Evolutionary conservation across 2,797 vertebrate species (phyloP).

Genomic region (Lacerta bilineata): DNA sequence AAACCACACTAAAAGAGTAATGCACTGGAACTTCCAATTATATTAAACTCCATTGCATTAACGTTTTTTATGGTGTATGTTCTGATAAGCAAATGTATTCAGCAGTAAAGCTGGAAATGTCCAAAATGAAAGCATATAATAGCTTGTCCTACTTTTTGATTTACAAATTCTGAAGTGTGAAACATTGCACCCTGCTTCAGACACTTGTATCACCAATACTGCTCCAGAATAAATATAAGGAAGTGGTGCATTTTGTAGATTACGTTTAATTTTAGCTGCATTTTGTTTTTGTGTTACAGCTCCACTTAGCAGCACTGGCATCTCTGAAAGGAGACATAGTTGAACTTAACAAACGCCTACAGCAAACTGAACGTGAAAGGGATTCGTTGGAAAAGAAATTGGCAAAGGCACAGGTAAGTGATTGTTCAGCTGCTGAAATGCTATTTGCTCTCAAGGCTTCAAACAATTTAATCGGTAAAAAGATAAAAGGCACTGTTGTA

Average conservation of each 20-base stretch:
- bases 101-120: neutral
- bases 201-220: neutral
- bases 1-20: fast-evolving
- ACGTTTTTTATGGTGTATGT: neutral
- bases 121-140: neutral
- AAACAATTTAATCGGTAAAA: neutral
- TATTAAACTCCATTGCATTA: slow-evolving; percentile 30
- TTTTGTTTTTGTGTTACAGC: slow-evolving; percentile 74
- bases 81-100: neutral
- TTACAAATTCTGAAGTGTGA: slow-evolving; percentile 13
- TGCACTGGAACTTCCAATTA: neutral
- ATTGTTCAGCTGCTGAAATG: slow-evolving; percentile 32
- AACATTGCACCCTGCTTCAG: neutral
- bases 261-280: slow-evolving; percentile 52
- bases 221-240: neutral
- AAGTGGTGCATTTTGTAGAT: neutral
- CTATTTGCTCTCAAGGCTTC: neutral
- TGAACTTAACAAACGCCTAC: slow-evolving; percentile 88
- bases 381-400: slow-evolving; percentile 88
- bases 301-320: slow-evolving; percentile 88
- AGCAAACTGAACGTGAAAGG: slow-evolving; percentile 87
- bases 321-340: slow-evolving; percentile 88
- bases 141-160: slow-evolving; percentile 5
- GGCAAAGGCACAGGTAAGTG: slow-evolving; percentile 87
- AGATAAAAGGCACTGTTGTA: neutral